Conservation (phyloP, 2,797 vertebrate species). For the Ctenosaura bakeri region DNA sequence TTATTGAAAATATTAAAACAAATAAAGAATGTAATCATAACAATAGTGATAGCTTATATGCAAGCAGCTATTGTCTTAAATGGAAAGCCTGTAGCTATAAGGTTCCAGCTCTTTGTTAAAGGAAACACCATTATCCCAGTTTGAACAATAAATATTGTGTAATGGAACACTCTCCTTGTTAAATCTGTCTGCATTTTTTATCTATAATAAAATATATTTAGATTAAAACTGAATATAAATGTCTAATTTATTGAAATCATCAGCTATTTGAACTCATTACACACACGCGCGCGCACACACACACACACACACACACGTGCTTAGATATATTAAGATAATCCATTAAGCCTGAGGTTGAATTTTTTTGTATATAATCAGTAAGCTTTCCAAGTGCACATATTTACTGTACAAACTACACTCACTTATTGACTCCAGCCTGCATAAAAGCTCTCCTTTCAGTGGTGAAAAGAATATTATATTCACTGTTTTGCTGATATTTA, state of each 20-base stretch:
- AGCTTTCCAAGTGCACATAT: conserved; percentile 38
- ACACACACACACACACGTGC: too few relatives aligned
- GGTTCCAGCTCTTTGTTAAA: conserved; percentile 7
- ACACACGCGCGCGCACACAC: neutral
- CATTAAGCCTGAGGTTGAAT: conserved; percentile 25
- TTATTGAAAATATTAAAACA: neutral
- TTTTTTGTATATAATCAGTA: neutral
- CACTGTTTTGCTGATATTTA: conserved; percentile 46
- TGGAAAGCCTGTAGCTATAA: neutral
- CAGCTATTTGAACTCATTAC: conserved; percentile 2
- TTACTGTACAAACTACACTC: neutral
- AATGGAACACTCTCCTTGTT: neutral
- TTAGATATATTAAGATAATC: neutral
- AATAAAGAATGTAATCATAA: neutral
- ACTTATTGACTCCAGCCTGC: neutral
- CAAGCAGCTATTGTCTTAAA: neutral
- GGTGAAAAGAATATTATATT: conserved; percentile 29
- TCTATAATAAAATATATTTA: conserved; percentile 21
- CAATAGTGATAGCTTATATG: neutral
- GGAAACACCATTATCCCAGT: conserved; percentile 17
- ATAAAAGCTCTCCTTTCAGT: conserved; percentile 30
- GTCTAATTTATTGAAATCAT: neutral
- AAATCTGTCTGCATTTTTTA: conserved; percentile 27
- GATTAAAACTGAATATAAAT: conserved; percentile 8
- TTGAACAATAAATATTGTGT: conserved; percentile 28